A percentile compares a stretch with the other conserved stretches of the same genome.
Evolutionary conservation across 2,797 vertebrate genomes (phyloP).

Genomic region (Alcedo quadribrachys): DNA sequence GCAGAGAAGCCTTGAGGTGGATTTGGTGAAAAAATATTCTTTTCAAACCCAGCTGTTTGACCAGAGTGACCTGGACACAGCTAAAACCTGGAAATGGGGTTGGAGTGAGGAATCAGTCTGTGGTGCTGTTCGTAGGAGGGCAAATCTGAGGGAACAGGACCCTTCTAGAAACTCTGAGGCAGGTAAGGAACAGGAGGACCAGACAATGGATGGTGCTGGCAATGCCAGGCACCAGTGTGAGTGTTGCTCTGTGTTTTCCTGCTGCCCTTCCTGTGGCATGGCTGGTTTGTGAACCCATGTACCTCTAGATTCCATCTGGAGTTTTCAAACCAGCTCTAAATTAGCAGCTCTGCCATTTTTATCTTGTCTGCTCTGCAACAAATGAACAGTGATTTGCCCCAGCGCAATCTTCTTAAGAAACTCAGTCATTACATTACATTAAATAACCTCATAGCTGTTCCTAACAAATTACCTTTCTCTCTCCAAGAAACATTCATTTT

Average conservation of each 20-base stretch:
- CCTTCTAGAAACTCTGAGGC: neutral
- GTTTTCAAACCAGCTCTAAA: neutral
- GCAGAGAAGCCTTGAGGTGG: neutral
- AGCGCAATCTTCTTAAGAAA: neutral
- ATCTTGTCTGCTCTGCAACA: neutral
- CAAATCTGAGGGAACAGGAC: neutral
- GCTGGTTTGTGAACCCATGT: neutral
- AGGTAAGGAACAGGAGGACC: neutral
- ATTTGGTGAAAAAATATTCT: neutral
- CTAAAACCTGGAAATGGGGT: neutral
- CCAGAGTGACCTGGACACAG: neutral
- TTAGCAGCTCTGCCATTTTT: neutral
- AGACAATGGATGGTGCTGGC: neutral
- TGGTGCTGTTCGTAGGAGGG: neutral
- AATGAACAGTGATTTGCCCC: neutral
- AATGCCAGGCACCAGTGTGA: fast-evolving
- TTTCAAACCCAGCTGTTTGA: too few species aligned
- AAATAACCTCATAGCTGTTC: neutral
- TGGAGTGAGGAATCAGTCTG: neutral
- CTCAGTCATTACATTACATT: neutral
- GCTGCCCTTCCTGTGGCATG: neutral
- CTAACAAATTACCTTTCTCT: neutral
- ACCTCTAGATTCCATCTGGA: neutral
- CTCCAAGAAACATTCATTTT: neutral
- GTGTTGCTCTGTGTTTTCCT: fast-evolving